phyloP scores from a whole-genome alignment of 2,888 invertebrate genomes.

The Clepsis dumicolana region DNA sequence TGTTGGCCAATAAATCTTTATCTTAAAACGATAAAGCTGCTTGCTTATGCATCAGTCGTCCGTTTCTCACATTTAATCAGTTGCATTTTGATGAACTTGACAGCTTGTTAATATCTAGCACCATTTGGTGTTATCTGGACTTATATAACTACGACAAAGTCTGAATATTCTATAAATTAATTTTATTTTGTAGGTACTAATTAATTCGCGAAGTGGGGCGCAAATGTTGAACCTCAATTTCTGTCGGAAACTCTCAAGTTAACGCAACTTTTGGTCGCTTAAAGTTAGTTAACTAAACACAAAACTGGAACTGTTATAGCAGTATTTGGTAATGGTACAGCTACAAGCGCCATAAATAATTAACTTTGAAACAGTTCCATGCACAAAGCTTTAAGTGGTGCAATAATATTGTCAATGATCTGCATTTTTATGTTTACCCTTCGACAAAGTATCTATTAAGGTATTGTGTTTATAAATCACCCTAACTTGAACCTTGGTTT shows the following conservation, averaged over 20 bases:
- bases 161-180: neutral
- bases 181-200: conserved; percentile 14
- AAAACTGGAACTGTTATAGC: conserved; percentile 18
- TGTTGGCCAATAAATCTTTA: no score
- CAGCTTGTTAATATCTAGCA: neutral
- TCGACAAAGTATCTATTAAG: conserved; percentile 28
- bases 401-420: conserved; percentile 19
- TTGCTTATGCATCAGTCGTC: no score
- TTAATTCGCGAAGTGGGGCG: conserved; percentile 7
- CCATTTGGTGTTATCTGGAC: neutral
- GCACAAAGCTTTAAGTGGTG: conserved; percentile 14
- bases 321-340: conserved; percentile 19
- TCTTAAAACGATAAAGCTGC: no score
- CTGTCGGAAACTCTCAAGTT: conserved; percentile 19
- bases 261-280: conserved; percentile 14
- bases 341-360: conserved; percentile 20
- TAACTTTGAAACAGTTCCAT: conserved; percentile 11
- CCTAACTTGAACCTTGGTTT: neutral
- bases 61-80: no score
- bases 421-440: conserved; percentile 30
- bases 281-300: conserved; percentile 22
- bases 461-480: conserved; percentile 25
- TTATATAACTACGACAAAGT: neutral
- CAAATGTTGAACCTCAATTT: conserved; percentile 17
- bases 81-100: neutral